Conservation (phyloP, 2,888 invertebrate genomes). For the Lepidocyrtinus sp. region DNA sequence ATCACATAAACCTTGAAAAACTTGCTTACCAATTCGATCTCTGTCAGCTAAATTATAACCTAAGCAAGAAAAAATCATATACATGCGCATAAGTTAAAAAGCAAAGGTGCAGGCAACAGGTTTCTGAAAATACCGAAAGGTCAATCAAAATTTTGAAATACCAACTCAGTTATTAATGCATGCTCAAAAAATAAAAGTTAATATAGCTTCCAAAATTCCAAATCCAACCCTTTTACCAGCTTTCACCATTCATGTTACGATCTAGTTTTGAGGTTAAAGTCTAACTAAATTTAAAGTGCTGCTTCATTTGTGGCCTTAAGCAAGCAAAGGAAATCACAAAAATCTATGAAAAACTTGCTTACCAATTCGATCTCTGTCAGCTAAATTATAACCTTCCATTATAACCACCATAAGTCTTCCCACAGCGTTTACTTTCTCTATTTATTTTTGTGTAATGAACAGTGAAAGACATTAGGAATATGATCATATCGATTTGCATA, state of each 20-base stretch:
- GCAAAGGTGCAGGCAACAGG: no score
- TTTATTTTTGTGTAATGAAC: background rate
- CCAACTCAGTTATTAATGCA: no score
- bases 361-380: slow-evolving; percentile 71
- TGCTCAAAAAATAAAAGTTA: no score
- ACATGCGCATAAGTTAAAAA: background rate
- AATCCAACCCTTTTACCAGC: no score
- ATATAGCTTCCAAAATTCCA: no score
- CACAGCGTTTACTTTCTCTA: slow-evolving; percentile 76
- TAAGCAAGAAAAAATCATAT: slow-evolving; percentile 36
- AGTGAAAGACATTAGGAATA: background rate
- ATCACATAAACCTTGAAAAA: background rate
- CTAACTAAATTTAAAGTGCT: no score
- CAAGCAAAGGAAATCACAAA: background rate
- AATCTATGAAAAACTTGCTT: slow-evolving; percentile 68
- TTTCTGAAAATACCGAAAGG: no score
- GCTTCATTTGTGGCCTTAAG: no score
- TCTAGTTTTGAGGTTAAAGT: no score
- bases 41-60: slow-evolving; percentile 70
- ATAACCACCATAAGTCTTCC: slow-evolving; percentile 77
- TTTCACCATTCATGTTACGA: no score
- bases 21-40: slow-evolving; percentile 72
- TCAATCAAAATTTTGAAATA: no score
- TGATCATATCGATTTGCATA: background rate
- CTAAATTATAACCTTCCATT: slow-evolving; percentile 72